A percentile compares a stretch with the other conserved stretches of the same genome.
Evolutionary conservation across 1,140 invertebrate species (phyloP).

Genomic region (Drosophila kanapiae): DNA sequence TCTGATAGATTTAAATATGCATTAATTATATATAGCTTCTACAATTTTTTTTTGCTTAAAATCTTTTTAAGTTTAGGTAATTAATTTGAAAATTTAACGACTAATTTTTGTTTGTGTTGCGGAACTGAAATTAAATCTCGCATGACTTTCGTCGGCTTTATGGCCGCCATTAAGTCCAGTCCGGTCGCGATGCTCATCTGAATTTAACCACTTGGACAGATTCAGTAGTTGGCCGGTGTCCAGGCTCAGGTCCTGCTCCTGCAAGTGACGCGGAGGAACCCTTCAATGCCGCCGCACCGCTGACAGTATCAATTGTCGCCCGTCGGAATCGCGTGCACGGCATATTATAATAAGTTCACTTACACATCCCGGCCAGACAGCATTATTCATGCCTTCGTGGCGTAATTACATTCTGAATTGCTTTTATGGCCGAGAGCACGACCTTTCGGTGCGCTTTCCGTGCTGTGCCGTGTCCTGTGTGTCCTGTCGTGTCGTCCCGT

Average conservation of each 20-base stretch:
- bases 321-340: slow-evolving; percentile 61
- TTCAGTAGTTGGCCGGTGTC: slow-evolving; percentile 44
- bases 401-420: slow-evolving; percentile 83
- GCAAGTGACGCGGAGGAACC: slow-evolving; percentile 51
- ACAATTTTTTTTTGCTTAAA: neutral
- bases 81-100: neutral
- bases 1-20: too few relatives aligned
- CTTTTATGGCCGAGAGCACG: slow-evolving; percentile 69
- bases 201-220: slow-evolving; percentile 46
- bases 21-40: too few relatives aligned
- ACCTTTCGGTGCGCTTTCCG: slow-evolving; percentile 28
- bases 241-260: slow-evolving; percentile 28
- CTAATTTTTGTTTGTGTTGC: neutral
- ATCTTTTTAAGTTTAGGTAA: neutral
- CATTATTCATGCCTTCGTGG: slow-evolving; percentile 78
- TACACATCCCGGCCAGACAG: slow-evolving; percentile 76
- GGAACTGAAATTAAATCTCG: slow-evolving; percentile 35
- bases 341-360: slow-evolving; percentile 81
- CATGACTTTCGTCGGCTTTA: slow-evolving; percentile 44
- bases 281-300: slow-evolving; percentile 32
- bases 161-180: slow-evolving; percentile 61
- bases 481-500: slow-evolving; percentile 19
- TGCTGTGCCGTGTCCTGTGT: slow-evolving; percentile 5
- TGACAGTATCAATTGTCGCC: slow-evolving; percentile 61
- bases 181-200: slow-evolving; percentile 53